Evolutionary conservation across 1,140 invertebrate species (phyloP).

Genomic region (Chelonus insularis): DNA sequence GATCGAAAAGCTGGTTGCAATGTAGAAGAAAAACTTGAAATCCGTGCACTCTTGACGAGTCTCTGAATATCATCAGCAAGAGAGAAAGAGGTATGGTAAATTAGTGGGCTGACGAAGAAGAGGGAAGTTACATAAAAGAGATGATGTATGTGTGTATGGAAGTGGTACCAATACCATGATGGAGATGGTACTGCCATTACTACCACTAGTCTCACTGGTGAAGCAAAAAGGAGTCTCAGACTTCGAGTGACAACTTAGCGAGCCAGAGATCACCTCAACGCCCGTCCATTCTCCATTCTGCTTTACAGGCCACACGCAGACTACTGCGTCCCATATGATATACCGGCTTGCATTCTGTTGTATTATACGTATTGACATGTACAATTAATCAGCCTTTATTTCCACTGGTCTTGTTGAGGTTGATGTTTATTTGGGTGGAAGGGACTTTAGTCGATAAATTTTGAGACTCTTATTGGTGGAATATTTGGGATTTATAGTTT

Average conservation of each 20-base stretch:
- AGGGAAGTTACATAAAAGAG: neutral
- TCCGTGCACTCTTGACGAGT: constrained; percentile 45
- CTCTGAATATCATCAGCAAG: constrained; percentile 33
- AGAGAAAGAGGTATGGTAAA: neutral
- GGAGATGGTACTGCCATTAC: neutral
- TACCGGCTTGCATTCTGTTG: neutral
- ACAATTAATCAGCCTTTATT: neutral
- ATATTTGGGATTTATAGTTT: neutral
- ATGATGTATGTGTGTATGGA: neutral
- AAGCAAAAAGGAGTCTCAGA: constrained; percentile 47
- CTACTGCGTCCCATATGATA: neutral
- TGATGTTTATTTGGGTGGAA: neutral
- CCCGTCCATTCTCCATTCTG: constrained; percentile 31
- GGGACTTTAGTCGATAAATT: neutral
- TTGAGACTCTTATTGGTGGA: neutral
- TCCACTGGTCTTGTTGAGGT: no score
- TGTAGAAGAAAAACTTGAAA: constrained; percentile 51
- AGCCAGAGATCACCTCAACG: constrained; percentile 49
- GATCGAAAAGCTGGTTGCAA: constrained; percentile 45
- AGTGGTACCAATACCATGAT: neutral
- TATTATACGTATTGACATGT: neutral
- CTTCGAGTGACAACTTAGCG: constrained; percentile 56
- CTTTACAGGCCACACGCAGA: constrained; percentile 47
- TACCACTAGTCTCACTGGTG: neutral
- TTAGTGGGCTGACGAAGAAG: neutral